Conservation (phyloP, 37 sponge, comb jelly and placozoan species). For the Bolinopsis microptera region DNA sequence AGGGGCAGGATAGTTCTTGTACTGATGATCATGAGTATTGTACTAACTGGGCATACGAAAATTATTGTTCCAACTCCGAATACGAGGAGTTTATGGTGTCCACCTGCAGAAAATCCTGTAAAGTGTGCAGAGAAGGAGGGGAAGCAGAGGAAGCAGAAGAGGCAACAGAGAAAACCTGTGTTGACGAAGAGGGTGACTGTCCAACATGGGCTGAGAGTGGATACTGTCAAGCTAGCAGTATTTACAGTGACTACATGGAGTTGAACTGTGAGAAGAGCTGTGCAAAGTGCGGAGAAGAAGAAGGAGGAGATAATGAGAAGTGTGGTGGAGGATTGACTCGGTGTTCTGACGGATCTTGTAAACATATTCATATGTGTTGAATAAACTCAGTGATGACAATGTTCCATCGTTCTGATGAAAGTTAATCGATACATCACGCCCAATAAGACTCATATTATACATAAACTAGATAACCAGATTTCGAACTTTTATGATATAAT, state of each 20-base stretch:
- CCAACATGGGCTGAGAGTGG: neutral
- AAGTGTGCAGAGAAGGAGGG: neutral
- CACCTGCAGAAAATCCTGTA: neutral
- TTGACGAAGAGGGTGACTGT: neutral
- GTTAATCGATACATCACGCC: no score
- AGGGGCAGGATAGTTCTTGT: neutral
- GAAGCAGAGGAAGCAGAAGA: no score
- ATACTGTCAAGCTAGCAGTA: neutral
- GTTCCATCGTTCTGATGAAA: no score
- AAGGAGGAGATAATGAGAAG: neutral
- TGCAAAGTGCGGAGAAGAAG: neutral
- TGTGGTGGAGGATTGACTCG: conserved; percentile 3
- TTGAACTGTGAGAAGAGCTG: neutral
- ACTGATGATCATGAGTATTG: neutral
- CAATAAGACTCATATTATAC: no score
- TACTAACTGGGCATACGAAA: neutral
- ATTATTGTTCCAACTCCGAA: neutral
- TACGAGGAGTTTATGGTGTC: neutral
- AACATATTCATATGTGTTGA: conserved; percentile 1
- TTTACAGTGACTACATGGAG: neutral
- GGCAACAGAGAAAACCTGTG: no score
- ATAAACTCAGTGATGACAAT: no score
- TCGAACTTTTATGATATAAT: no score
- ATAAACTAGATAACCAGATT: no score
- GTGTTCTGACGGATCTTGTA: neutral